These are phyloP conservation scores for Umimayanthus chanpuru DNA, from an alignment of 92 coral and sea anemone genomes.

Conservation along the genomic window DNA sequence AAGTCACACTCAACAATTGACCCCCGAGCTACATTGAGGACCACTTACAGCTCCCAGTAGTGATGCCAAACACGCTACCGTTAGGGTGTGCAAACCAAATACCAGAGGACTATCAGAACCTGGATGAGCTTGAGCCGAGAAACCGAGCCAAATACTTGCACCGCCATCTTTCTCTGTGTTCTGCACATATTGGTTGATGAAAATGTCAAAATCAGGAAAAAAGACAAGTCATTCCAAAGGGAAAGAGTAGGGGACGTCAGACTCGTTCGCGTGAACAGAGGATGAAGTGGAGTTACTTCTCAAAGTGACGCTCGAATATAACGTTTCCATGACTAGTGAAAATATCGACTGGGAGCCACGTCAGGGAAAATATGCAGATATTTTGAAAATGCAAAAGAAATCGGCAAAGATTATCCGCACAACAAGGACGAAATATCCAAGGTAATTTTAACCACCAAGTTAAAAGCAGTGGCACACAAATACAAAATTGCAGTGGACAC, in stretches of 20 bases:
- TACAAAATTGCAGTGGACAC: constrained; percentile 34
- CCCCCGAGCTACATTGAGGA: constrained; percentile 30
- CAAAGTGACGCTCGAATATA: neutral
- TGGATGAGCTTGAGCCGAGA: constrained; percentile 6
- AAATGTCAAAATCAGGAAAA: no score
- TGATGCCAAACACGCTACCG: constrained; percentile 27
- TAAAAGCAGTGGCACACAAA: constrained; percentile 46
- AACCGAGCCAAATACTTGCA: neutral
- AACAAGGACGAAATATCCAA: constrained; percentile 40
- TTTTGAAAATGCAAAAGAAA: constrained; percentile 40
- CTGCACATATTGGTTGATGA: no score
- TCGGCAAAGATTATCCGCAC: constrained; percentile 50
- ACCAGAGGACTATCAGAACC: no score
- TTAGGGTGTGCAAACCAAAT: constrained; percentile 19
- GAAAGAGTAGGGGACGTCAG: no score
- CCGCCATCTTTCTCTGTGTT: no score
- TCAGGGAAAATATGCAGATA: constrained; percentile 47
- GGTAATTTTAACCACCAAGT: constrained; percentile 42
- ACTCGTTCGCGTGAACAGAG: no score
- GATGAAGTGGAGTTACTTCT: no score
- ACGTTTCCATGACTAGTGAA: constrained; percentile 31
- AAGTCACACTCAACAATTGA: constrained; percentile 31
- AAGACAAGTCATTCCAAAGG: neutral
- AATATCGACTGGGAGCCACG: constrained; percentile 51
- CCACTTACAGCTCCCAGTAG: constrained; percentile 21